Conservation (phyloP, 2,888 invertebrate genomes). For the Bombylius discolor region DNA sequence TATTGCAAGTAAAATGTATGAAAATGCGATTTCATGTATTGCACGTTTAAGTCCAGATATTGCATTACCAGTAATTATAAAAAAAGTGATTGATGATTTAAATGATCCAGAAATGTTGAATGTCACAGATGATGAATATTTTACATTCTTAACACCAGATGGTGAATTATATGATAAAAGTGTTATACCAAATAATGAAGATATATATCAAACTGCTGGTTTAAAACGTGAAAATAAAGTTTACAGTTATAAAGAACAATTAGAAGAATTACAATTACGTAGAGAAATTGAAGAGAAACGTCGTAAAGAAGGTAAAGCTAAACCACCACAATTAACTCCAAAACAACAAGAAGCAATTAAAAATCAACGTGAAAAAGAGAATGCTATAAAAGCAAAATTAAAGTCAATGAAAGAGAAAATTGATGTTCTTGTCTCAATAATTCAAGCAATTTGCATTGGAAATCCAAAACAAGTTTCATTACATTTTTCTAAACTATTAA, state of each 20-base stretch:
- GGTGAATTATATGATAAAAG: slow-evolving; percentile 86
- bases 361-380: slow-evolving; percentile 74
- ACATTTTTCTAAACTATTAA: slow-evolving; percentile 27
- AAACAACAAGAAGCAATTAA: slow-evolving; percentile 90
- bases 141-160: slow-evolving; percentile 70
- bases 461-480: slow-evolving; percentile 27
- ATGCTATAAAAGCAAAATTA: slow-evolving; percentile 56
- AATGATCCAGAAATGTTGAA: slow-evolving; percentile 51
- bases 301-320: slow-evolving; percentile 62
- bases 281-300: slow-evolving; percentile 85
- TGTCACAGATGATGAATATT: slow-evolving; percentile 67
- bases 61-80: slow-evolving; percentile 51
- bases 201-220: slow-evolving; percentile 37
- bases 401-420: slow-evolving; percentile 40
- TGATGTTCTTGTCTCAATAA: slow-evolving; percentile 25
- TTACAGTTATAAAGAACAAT: slow-evolving; percentile 92
- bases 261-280: slow-evolving; percentile 85
- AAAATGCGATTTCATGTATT: slow-evolving; percentile 61
- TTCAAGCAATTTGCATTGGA: slow-evolving; percentile 29
- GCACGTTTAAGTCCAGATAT: slow-evolving; percentile 49
- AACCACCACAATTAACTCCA: slow-evolving; percentile 57
- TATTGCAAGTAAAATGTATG: slow-evolving; percentile 41
- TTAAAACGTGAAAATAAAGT: slow-evolving; percentile 91
- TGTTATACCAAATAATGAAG: slow-evolving; percentile 44
- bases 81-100: slow-evolving; percentile 46